A percentile compares a stretch with the other conserved stretches of the same genome.
Conservation (phyloP, 2,888 invertebrate species). For the Drosophila seclusa region DNA sequence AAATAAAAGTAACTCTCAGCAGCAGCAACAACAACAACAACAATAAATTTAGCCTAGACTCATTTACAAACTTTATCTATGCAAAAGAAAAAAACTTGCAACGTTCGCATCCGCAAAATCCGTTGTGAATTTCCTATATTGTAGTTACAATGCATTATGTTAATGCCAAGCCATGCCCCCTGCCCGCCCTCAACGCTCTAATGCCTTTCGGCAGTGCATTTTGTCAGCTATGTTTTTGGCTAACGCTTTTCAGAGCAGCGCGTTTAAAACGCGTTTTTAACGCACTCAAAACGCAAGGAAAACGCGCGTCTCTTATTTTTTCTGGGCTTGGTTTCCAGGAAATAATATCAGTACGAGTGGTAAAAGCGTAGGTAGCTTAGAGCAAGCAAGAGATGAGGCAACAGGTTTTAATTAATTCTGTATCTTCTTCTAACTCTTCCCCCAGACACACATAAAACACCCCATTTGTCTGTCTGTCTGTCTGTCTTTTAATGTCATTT, state of each 20-base stretch:
- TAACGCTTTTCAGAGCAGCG: constrained; percentile 7
- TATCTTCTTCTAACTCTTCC: not conserved
- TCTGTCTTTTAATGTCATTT: constrained; percentile 19
- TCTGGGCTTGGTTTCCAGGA: not conserved
- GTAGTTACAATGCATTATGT: constrained; percentile 53
- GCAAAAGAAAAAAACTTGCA: constrained; percentile 52
- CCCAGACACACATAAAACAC: not conserved
- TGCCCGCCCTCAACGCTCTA: constrained; percentile 62
- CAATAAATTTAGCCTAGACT: constrained; percentile 48
- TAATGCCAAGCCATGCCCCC: constrained; percentile 21
- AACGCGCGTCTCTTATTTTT: constrained; percentile 3
- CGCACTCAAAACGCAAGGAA: constrained; percentile 37
- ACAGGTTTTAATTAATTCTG: constrained; percentile 48
- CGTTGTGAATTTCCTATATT: constrained; percentile 58
- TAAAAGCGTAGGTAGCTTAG: constrained; percentile 1
- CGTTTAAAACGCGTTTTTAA: constrained; percentile 18
- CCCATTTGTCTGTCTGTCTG: not conserved
- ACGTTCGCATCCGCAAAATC: constrained; percentile 53
- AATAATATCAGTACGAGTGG: not conserved
- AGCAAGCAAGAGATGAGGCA: constrained; percentile 16
- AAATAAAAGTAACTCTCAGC: constrained; percentile 32
- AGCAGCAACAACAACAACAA: constrained; percentile 33
- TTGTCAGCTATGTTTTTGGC: constrained; percentile 40
- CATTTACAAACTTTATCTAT: constrained; percentile 71
- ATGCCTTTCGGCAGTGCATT: constrained; percentile 55